These are phyloP conservation scores for Morelia viridis DNA, from an alignment of 2,797 vertebrate species.

Conservation along the genomic window DNA sequence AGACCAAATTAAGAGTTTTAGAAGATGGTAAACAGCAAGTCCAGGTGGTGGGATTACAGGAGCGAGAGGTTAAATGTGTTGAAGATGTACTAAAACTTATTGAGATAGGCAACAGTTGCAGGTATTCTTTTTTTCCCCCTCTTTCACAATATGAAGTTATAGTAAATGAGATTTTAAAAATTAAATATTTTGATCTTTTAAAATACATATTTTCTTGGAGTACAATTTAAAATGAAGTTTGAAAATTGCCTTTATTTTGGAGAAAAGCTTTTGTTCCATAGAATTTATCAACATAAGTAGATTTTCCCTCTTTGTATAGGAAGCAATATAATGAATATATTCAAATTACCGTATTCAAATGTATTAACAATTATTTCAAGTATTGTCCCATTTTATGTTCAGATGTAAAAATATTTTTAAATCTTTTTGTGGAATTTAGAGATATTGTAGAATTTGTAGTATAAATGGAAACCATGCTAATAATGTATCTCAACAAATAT, in stretches of 20 bases:
- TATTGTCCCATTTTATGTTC: constrained; percentile 23
- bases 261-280: not conserved
- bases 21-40: constrained; percentile 98
- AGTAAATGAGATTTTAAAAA: not conserved
- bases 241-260: not conserved
- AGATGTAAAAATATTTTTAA: constrained; percentile 7
- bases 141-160: not conserved
- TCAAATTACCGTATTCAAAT: constrained; percentile 31
- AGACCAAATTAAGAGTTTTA: constrained; percentile 92
- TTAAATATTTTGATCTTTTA: not conserved
- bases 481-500: not conserved
- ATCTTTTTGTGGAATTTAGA: not conserved
- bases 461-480: constrained; percentile 6
- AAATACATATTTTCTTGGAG: not conserved
- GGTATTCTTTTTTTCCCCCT: constrained; percentile 73
- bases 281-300: not conserved
- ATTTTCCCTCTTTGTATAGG: constrained; percentile 20
- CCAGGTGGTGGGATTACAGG: constrained; percentile 94
- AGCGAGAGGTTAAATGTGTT: constrained; percentile 91
- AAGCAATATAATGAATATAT: constrained; percentile 44
- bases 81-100: constrained; percentile 97
- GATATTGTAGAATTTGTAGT: not conserved
- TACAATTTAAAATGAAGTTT: not conserved
- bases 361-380: constrained; percentile 36
- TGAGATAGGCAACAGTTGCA: constrained; percentile 97